Evolutionary conservation across 2,888 invertebrate species (phyloP).

Genomic region (Drosophila barbarae): DNA sequence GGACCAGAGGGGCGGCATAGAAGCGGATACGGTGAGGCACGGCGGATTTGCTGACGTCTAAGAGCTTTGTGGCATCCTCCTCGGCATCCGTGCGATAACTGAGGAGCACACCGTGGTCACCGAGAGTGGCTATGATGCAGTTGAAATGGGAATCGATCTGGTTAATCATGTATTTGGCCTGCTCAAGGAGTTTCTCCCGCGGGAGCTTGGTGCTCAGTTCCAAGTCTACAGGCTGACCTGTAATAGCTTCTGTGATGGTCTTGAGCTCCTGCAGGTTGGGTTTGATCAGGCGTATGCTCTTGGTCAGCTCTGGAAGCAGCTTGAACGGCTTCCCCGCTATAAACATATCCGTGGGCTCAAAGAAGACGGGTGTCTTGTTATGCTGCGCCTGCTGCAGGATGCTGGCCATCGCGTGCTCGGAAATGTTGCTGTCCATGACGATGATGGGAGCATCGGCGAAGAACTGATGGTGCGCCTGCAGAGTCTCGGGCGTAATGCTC

Average conservation of each 20-base stretch:
- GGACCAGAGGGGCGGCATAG: slow-evolving; percentile 62
- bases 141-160: slow-evolving; percentile 81
- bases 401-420: slow-evolving; percentile 84
- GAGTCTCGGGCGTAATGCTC: slow-evolving; percentile 84
- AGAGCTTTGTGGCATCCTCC: slow-evolving; percentile 28
- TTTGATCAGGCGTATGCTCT: slow-evolving; percentile 82
- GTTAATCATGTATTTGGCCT: slow-evolving; percentile 75
- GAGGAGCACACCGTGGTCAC: slow-evolving; percentile 82
- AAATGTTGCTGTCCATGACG: slow-evolving; percentile 91
- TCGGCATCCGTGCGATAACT: slow-evolving; percentile 62
- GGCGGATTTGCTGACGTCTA: slow-evolving; percentile 55
- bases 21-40: slow-evolving; percentile 50
- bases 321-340: slow-evolving; percentile 87
- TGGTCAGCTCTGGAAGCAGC: slow-evolving; percentile 56
- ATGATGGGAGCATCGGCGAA: slow-evolving; percentile 86
- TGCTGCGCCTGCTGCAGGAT: slow-evolving; percentile 83
- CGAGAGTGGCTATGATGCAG: slow-evolving; percentile 84
- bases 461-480: slow-evolving; percentile 82
- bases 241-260: slow-evolving; percentile 83
- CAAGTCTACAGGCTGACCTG: slow-evolving; percentile 43
- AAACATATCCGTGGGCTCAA: slow-evolving; percentile 92
- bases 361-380: slow-evolving; percentile 89
- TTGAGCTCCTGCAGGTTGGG: slow-evolving; percentile 90
- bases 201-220: slow-evolving; percentile 31
- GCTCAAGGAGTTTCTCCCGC: slow-evolving; percentile 46